Conservation (phyloP, 1,140 invertebrate species). For the Brachionus sp. region DNA sequence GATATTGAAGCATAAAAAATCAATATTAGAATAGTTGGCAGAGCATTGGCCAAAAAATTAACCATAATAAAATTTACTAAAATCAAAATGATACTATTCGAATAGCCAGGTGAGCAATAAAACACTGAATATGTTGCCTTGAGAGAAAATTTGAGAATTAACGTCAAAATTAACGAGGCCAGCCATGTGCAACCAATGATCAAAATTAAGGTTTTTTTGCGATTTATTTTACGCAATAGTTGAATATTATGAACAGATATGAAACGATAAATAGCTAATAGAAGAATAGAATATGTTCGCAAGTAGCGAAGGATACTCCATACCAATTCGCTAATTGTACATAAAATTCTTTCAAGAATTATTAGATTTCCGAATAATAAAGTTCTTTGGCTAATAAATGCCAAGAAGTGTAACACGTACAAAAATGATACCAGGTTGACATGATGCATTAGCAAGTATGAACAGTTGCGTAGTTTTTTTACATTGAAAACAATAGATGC, state of each 20-base stretch:
- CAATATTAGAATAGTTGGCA: background rate
- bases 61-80: background rate
- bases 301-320: background rate
- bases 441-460: background rate
- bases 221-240: background rate
- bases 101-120: slow-evolving; percentile 16
- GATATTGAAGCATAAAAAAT: background rate
- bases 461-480: background rate
- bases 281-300: background rate
- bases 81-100: background rate
- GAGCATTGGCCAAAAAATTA: background rate
- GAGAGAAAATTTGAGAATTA: background rate
- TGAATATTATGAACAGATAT: background rate
- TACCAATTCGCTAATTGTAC: background rate
- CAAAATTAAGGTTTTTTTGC: background rate
- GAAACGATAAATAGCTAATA: background rate
- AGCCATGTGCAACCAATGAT: background rate
- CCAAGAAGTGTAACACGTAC: background rate
- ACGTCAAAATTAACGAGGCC: background rate
- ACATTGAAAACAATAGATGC: background rate
- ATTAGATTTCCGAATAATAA: background rate
- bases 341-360: background rate
- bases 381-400: background rate
- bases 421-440: slow-evolving; percentile 6
- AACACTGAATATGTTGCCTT: background rate